These are phyloP conservation scores for Rachycentron canadum DNA, from an alignment of 2,797 vertebrate species.

Conservation along the genomic window DNA sequence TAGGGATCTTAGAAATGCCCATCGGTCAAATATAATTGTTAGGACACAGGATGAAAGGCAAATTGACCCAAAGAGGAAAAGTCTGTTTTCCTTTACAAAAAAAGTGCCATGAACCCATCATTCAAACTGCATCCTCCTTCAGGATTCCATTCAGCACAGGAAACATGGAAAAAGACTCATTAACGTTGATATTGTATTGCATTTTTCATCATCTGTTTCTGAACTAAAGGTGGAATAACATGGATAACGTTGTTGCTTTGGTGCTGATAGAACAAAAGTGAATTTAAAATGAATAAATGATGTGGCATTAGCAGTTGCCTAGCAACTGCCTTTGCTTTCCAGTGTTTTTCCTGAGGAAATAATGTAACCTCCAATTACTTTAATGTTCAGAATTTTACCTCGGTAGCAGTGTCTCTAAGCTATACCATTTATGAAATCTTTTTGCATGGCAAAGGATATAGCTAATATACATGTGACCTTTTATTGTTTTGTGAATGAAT, in stretches of 20 bases:
- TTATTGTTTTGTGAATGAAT: slow-evolving; percentile 39
- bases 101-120: slow-evolving; percentile 28
- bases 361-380: slow-evolving; percentile 65
- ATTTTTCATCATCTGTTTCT: background rate
- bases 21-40: slow-evolving; percentile 51
- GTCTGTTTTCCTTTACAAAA: slow-evolving; percentile 45
- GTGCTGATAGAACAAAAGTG: slow-evolving; percentile 4
- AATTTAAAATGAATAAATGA: slow-evolving; percentile 37
- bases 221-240: background rate
- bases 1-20: slow-evolving; percentile 48
- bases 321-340: slow-evolving; percentile 73
- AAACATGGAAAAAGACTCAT: slow-evolving; percentile 17
- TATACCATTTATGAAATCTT: background rate
- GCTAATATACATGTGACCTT: slow-evolving; percentile 34
- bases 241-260: background rate
- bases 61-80: slow-evolving; percentile 38
- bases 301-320: slow-evolving; percentile 76
- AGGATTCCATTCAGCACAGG: slow-evolving; percentile 23
- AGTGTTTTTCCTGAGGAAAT: slow-evolving; percentile 58
- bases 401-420: slow-evolving; percentile 1
- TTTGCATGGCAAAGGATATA: slow-evolving; percentile 24
- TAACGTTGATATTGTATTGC: background rate
- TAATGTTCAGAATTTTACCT: slow-evolving; percentile 51
- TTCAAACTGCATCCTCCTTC: slow-evolving; percentile 22
- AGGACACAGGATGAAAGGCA: slow-evolving; percentile 46